These are phyloP conservation scores for Tachycineta bicolor DNA, from an alignment of 2,113 vertebrate genomes.

Conservation along the genomic window DNA sequence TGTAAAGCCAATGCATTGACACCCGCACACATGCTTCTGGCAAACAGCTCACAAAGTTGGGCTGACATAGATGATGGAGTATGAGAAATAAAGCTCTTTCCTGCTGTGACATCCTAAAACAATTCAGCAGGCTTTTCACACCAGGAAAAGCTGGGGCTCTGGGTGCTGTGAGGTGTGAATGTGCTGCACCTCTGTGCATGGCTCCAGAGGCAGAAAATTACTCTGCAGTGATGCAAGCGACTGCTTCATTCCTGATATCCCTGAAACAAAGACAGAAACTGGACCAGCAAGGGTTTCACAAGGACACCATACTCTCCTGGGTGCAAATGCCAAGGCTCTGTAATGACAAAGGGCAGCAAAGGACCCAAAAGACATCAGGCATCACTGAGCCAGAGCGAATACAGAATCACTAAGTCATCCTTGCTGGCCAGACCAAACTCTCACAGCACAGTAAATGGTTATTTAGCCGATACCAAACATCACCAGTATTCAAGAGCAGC, in stretches of 20 bases:
- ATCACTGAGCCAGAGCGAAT: neutral
- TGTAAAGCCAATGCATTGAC: neutral
- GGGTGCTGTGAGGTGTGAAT: accelerated
- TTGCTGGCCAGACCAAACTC: neutral
- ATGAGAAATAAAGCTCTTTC: neutral
- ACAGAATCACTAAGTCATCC: neutral
- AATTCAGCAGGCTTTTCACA: neutral
- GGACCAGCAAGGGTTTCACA: neutral
- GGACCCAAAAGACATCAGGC: neutral
- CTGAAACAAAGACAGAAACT: neutral
- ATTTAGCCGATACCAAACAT: neutral
- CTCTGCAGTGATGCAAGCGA: neutral
- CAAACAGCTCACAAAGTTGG: neutral
- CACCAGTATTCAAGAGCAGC: accelerated
- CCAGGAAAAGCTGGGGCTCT: accelerated
- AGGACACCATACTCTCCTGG: neutral
- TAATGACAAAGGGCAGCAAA: neutral
- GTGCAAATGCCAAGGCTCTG: neutral
- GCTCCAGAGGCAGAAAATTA: neutral
- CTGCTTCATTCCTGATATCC: neutral
- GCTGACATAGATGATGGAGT: neutral
- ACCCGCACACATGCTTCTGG: accelerated
- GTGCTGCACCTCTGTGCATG: accelerated
- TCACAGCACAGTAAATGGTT: neutral
- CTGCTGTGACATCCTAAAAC: neutral